phyloP scores from a whole-genome alignment of 2,113 vertebrate species.

The Apodemus sylvaticus region DNA sequence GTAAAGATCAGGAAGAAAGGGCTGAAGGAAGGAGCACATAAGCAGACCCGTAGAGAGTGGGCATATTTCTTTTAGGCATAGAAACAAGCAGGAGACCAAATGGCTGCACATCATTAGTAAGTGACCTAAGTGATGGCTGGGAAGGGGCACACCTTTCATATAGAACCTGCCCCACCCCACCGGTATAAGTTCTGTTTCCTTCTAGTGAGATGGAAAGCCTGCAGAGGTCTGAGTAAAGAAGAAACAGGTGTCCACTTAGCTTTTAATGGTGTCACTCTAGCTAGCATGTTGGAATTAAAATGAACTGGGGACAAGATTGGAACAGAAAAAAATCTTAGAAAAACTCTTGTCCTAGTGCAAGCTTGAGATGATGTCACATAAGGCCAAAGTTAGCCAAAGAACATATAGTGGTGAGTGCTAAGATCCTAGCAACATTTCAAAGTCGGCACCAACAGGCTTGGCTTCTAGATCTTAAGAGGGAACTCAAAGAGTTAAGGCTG shows the following conservation, averaged over 20 bases:
- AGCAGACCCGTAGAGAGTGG: background rate
- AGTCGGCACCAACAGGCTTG: background rate
- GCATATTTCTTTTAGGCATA: background rate
- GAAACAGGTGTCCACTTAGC: background rate
- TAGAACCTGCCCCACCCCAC: too few relatives aligned
- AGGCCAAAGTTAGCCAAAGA: background rate
- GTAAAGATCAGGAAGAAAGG: background rate
- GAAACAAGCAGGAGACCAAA: background rate
- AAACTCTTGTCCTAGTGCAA: background rate
- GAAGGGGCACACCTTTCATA: background rate
- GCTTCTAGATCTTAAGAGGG: background rate
- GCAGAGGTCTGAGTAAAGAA: rapidly evolving
- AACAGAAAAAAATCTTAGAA: background rate
- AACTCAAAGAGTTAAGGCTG: background rate
- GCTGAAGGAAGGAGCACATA: background rate
- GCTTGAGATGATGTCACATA: background rate
- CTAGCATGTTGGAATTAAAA: background rate
- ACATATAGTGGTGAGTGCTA: background rate
- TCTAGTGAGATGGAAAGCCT: background rate
- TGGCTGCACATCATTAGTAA: background rate
- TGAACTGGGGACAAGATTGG: background rate
- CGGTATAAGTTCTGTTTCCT: background rate
- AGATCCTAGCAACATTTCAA: background rate
- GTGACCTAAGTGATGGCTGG: background rate
- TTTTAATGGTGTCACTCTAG: background rate